phyloP scores from a whole-genome alignment of 2,888 invertebrate species.

The Miltochrista miniata region DNA sequence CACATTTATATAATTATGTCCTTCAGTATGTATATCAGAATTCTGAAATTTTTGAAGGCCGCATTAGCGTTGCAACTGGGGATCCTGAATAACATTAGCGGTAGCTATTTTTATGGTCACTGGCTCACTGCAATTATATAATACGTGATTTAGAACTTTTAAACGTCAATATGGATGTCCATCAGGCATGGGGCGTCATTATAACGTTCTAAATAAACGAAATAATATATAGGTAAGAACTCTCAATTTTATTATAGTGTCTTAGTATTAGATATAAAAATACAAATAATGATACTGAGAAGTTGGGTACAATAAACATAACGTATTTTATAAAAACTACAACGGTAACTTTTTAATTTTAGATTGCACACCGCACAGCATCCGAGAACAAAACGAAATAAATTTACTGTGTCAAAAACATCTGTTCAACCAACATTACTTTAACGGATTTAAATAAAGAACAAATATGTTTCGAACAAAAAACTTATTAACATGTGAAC shows the following conservation, averaged over 20 bases:
- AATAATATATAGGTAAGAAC: background rate
- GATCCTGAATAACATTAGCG: too few species aligned
- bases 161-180: too few species aligned
- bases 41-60: too few species aligned
- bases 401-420: conserved; percentile 42
- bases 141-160: too few species aligned
- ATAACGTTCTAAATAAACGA: too few species aligned
- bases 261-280: too few species aligned
- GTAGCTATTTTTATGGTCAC: too few species aligned
- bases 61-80: too few species aligned
- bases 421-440: conserved; percentile 42
- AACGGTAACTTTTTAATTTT: conserved; percentile 2
- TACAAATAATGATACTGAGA: background rate
- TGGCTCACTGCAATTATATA: too few species aligned
- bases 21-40: too few species aligned
- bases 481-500: conserved; percentile 75
- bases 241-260: background rate
- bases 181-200: too few species aligned
- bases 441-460: conserved; percentile 46
- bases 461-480: conserved; percentile 48
- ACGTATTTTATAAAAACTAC: background rate
- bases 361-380: background rate
- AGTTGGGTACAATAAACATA: background rate
- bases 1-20: too few species aligned
- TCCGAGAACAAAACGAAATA: conserved; percentile 23